These are phyloP conservation scores for Lysandra bellargus DNA, from an alignment of 2,888 invertebrate species.

Conservation along the genomic window DNA sequence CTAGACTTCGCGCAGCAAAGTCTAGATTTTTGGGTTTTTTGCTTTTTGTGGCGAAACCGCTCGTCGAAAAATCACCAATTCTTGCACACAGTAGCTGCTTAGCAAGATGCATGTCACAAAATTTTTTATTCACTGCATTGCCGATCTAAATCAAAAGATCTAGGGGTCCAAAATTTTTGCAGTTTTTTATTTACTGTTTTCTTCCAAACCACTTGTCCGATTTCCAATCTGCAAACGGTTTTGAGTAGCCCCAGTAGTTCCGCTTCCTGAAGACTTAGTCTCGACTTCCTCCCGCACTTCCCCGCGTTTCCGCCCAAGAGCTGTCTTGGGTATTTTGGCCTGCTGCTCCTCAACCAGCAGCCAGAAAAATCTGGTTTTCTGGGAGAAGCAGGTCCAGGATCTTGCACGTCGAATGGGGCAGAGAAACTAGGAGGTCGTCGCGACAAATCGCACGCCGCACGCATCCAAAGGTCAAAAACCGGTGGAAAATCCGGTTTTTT, in stretches of 20 bases:
- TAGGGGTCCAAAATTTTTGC: neutral
- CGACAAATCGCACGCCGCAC: neutral
- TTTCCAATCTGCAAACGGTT: neutral
- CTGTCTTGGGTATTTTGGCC: neutral
- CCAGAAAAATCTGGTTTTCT: constrained; percentile 1
- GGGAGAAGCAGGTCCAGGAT: neutral
- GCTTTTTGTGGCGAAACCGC: too few species aligned
- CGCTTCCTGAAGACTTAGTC: neutral
- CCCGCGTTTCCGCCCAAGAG: neutral
- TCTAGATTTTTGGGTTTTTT: too few species aligned
- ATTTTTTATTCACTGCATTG: too few species aligned
- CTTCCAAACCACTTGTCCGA: neutral
- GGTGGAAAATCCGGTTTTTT: too few species aligned
- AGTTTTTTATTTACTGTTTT: neutral
- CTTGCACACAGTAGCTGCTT: too few species aligned
- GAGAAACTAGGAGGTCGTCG: neutral
- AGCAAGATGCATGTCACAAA: too few species aligned
- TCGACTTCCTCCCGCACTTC: neutral
- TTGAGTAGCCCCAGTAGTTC: neutral
- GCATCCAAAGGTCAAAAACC: accelerated
- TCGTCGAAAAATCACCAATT: too few species aligned
- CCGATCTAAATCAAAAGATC: too few species aligned
- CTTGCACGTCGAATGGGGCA: neutral
- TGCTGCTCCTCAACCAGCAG: neutral
- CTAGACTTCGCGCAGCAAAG: too few species aligned